Conservation (phyloP, 2,888 invertebrate species). For the Apodemia hepburni region DNA sequence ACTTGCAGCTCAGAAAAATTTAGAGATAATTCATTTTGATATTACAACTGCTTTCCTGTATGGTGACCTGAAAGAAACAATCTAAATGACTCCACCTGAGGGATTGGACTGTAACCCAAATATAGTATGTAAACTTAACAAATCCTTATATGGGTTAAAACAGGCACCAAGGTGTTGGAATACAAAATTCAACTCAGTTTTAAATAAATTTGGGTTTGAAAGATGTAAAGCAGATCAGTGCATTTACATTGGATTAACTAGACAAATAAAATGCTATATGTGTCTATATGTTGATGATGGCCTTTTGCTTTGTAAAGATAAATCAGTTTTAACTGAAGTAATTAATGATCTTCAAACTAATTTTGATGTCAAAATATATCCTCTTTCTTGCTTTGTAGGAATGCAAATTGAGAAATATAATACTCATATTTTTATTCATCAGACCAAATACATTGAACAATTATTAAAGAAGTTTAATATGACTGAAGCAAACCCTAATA, state of each 20-base stretch:
- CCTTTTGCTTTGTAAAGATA: slow-evolving; percentile 23
- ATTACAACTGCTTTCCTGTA: slow-evolving; percentile 25
- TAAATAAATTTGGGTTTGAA: not conserved
- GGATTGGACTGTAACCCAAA: slow-evolving; percentile 14
- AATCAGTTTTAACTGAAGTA: slow-evolving; percentile 14
- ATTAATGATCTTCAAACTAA: slow-evolving; percentile 22
- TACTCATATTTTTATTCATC: not conserved
- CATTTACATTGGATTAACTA: slow-evolving; percentile 29
- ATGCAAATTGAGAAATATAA: slow-evolving; percentile 27
- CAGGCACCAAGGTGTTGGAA: slow-evolving; percentile 34
- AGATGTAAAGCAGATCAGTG: slow-evolving; percentile 31
- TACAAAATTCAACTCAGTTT: slow-evolving; percentile 31
- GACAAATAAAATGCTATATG: slow-evolving; percentile 22
- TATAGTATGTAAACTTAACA: slow-evolving; percentile 30
- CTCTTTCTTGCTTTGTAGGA: slow-evolving; percentile 25
- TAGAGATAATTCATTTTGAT: slow-evolving; percentile 25
- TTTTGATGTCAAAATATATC: slow-evolving; percentile 24
- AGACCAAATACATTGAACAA: not conserved
- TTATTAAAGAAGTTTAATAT: not conserved
- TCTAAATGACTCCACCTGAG: not conserved
- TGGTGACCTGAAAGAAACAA: not conserved
- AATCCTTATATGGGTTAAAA: slow-evolving; percentile 31
- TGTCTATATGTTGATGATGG: slow-evolving; percentile 27
- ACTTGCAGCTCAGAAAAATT: slow-evolving; percentile 22
- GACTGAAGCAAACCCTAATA: not conserved